A percentile compares a stretch with the other conserved stretches of the same genome.
Evolutionary conservation across 2,113 vertebrate species (phyloP).

Genomic region (Hepsetus odoe): DNA sequence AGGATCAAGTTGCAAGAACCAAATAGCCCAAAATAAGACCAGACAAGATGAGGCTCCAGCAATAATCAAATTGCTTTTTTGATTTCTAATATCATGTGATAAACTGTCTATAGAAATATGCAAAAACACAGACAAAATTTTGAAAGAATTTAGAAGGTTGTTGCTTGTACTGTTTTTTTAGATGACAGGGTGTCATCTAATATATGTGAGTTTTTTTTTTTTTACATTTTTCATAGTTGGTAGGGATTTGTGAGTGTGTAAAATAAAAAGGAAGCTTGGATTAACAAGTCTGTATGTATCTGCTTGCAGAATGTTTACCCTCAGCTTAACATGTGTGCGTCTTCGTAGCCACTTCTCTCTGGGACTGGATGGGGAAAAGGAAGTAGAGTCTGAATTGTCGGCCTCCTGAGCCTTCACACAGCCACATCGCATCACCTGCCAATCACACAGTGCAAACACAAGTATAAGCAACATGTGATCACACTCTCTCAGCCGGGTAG

Average conservation of each 20-base stretch:
- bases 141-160: too few relatives aligned
- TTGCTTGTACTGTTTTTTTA: too few relatives aligned
- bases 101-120: too few relatives aligned
- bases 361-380: conserved; percentile 83
- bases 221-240: too few relatives aligned
- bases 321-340: conserved; percentile 93
- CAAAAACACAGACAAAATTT: too few relatives aligned
- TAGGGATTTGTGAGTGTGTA: too few relatives aligned
- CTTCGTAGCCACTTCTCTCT: conserved; percentile 95
- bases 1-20: too few relatives aligned
- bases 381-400: conserved; percentile 75
- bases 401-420: conserved; percentile 82
- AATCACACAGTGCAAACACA: conserved; percentile 40
- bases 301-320: conserved; percentile 72
- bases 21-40: neutral
- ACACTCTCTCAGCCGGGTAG: neutral
- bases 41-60: neutral
- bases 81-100: too few relatives aligned
- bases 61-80: neutral
- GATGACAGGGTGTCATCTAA: too few relatives aligned
- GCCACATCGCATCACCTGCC: conserved; percentile 92
- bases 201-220: too few relatives aligned
- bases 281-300: neutral
- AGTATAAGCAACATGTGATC: conserved; percentile 12
- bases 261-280: neutral